Evolutionary conservation across 2,888 invertebrate species (phyloP).

Genomic region (Lampropteryx suffumata): DNA sequence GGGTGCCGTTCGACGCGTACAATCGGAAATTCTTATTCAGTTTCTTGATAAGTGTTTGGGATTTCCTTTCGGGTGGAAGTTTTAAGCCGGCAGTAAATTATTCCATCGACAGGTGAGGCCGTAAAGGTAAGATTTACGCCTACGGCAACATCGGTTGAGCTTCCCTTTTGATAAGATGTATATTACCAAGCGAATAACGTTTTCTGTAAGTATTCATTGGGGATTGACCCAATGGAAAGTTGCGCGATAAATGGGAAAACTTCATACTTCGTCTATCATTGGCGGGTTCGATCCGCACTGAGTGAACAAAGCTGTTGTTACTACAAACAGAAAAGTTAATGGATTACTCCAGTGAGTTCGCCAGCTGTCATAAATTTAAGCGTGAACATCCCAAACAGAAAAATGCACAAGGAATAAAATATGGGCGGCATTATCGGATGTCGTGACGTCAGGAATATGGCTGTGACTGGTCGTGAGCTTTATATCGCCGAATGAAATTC

Average conservation of each 20-base stretch:
- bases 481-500: slow-evolving; percentile 67
- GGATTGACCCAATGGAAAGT: slow-evolving; percentile 65
- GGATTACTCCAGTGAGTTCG: slow-evolving; percentile 54
- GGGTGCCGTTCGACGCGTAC: slow-evolving; percentile 48
- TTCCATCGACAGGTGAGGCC: slow-evolving; percentile 81
- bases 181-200: slow-evolving; percentile 72
- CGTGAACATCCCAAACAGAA: slow-evolving; percentile 48
- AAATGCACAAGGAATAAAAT: slow-evolving; percentile 52
- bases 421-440: slow-evolving; percentile 49
- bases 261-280: slow-evolving; percentile 52
- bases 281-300: slow-evolving; percentile 32
- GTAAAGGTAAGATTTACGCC: slow-evolving; percentile 82
- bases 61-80: slow-evolving; percentile 75
- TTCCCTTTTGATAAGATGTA: slow-evolving; percentile 77
- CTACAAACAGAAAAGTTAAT: slow-evolving; percentile 50
- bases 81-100: slow-evolving; percentile 82
- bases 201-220: slow-evolving; percentile 67
- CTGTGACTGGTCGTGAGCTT: slow-evolving; percentile 49
- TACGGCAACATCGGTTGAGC: slow-evolving; percentile 64
- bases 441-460: slow-evolving; percentile 52
- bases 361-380: slow-evolving; percentile 49
- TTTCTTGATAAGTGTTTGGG: slow-evolving; percentile 80
- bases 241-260: slow-evolving; percentile 64
- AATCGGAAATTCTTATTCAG: slow-evolving; percentile 77
- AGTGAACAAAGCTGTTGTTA: slow-evolving; percentile 42